Conservation (phyloP, 2,113 vertebrate species). For the Bolborhynchus lineola region DNA sequence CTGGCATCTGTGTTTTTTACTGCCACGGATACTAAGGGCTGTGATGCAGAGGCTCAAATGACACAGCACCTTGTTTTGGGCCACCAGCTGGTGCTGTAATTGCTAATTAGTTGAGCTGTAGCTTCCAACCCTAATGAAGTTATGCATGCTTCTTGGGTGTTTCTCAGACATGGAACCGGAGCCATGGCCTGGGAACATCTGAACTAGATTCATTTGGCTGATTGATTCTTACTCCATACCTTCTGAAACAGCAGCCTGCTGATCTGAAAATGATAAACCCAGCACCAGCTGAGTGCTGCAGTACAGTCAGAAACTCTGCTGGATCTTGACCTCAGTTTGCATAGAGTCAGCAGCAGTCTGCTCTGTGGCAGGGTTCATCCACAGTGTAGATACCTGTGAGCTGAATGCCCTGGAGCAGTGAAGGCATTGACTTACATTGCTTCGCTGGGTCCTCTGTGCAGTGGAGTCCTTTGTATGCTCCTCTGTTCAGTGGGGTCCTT, state of each 20-base stretch:
- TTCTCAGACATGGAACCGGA: neutral
- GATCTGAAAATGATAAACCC: neutral
- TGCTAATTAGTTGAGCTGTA: constrained; percentile 13
- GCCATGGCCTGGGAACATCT: neutral
- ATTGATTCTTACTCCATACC: neutral
- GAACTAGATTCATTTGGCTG: constrained; percentile 2
- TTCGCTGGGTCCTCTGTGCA: neutral
- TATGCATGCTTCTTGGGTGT: neutral
- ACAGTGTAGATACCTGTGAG: neutral
- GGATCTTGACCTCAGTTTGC: neutral
- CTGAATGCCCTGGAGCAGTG: accelerated
- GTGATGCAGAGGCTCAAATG: neutral
- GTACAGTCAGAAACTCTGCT: neutral
- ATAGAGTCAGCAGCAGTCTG: neutral
- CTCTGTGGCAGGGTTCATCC: neutral
- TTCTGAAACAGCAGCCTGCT: neutral
- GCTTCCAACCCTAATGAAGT: neutral
- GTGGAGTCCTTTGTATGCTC: too few species aligned
- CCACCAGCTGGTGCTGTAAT: constrained; percentile 19
- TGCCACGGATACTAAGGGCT: neutral
- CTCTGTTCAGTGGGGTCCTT: neutral
- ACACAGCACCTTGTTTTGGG: neutral
- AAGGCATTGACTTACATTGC: neutral
- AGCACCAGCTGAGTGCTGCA: neutral
- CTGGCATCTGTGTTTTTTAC: neutral